Base-by-base conservation (phyloP, 2,888 invertebrate species). In the Agrypnus murinus region DNA sequence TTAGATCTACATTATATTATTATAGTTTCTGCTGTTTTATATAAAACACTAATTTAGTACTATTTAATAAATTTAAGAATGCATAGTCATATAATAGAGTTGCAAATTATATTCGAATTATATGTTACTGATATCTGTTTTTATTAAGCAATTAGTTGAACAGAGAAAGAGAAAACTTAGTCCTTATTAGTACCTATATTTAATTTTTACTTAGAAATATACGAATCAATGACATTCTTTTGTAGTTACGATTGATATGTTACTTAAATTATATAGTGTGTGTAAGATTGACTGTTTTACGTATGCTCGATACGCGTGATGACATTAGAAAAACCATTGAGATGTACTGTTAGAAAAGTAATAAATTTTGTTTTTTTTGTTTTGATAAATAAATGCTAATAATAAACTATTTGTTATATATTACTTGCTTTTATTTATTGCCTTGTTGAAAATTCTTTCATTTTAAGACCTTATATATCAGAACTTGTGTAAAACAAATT, bases 311-410 rank as follows among this genome's bases (percentile, higher is more conserved):
- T 65, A 36, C 50, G 65, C 64, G 50, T 65, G 65, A 38, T 53
- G 65, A 69, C 63, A 69, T 59, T 58, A 59, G 46, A 64, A 58
- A 15, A 55, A 46, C 53, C 36, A 60, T 60, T 60, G 31, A 70
- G 45, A 45, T 65, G 65, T 70, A 70, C 59, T 66, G 66, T 66
- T 71, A 25, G 46, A 71, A 45, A 66, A 71, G 62, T 71, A 12
- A 62, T 66, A 38, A 57, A 71, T 71, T 71, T 66, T 65, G 70
- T 71, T 71, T 69, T 25, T 25, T 69, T 71, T 71, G 70, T 71
- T 71, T 71, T 71, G 70, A 71, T 71, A 71, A n/a, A 71, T 71
- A 66, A 71, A 71, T 50, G 25, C 17, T 66, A 58, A 59, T 64
- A 59, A 48, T 59, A 48, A 65, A 65, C 43, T 43, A 34, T 14